These are phyloP conservation scores for Macrostomum lignano DNA, from an alignment of 1,140 invertebrate genomes.

Conservation along the genomic window DNA sequence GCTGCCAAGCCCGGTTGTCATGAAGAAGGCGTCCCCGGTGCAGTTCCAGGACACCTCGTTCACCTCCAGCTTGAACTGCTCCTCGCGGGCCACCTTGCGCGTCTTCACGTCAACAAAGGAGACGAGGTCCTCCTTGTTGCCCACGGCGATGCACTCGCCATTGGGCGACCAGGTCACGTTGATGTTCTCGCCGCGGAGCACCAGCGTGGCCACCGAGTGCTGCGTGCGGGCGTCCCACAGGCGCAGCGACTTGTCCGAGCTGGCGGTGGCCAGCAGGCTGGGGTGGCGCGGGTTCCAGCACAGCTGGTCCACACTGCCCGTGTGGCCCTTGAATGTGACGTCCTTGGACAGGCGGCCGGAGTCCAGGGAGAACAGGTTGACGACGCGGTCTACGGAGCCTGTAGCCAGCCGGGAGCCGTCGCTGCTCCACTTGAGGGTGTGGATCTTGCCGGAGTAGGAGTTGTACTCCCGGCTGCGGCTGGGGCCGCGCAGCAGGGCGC, in stretches of 20 bases:
- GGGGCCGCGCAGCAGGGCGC: no score
- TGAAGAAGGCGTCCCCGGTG: conserved; percentile 63
- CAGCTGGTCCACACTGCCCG: conserved; percentile 74
- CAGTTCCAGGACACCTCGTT: conserved; percentile 95
- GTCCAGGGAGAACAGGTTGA: conserved; percentile 56
- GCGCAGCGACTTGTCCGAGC: conserved; percentile 73
- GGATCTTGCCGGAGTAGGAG: conserved; percentile 66
- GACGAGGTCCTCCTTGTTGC: conserved; percentile 85
- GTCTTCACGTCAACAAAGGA: conserved; percentile 70
- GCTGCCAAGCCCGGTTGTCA: conserved; percentile 73
- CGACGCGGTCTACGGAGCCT: conserved; percentile 75
- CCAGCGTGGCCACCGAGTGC: conserved; percentile 53
- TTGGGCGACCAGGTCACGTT: conserved; percentile 92
- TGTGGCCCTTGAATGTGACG: conserved; percentile 56
- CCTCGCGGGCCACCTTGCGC: conserved; percentile 34
- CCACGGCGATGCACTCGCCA: conserved; percentile 76
- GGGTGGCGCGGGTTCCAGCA: conserved; percentile 78
- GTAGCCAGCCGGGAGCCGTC: conserved; percentile 66
- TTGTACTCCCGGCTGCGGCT: conserved; percentile 53
- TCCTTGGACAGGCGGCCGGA: conserved; percentile 53
- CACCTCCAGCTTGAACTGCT: conserved; percentile 86
- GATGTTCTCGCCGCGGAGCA: conserved; percentile 53
- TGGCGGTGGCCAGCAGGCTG: conserved; percentile 65
- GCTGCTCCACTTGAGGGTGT: conserved; percentile 80
- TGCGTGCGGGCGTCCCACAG: conserved; percentile 75